Base-by-base conservation (phyloP, 2,888 invertebrate species). In the Cordylochernes scorpioides region DNA sequence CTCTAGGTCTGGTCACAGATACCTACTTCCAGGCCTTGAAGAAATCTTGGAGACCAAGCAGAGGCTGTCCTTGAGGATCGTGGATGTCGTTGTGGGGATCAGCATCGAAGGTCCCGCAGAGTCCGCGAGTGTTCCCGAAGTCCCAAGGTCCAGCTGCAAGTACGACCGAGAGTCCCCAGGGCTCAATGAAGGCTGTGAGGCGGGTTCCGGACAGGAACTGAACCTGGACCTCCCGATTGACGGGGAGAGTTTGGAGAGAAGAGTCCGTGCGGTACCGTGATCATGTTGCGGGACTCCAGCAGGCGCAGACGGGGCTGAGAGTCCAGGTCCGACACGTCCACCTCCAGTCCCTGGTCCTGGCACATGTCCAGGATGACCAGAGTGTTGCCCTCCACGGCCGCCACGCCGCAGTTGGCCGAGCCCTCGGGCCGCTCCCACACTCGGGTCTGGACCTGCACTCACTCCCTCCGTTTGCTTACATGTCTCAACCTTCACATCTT, bases 1-100 rank as follows among this genome's bases (percentile, higher is more conserved):
- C n/a, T n/a, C n/a, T n/a, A n/a, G n/a, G n/a, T n/a, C n/a, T n/a
- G n/a, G n/a, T n/a, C n/a, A n/a, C n/a, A n/a, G n/a, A n/a, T n/a
- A n/a, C 14, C 10, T 26, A 26, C 27, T 17, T 26, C 27, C 27
- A 26, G 17, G 17, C 15, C 15, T 6, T 26, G 17, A 26, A 12
- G 15, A 26, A 26, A 12, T 26, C 15, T 5, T 26, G 12, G 10
- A 26, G 13, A 14, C 13, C 12, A 10, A 4, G 7, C 12, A 26
- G 12, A 6, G 15, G 12, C 2, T 12, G 12, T 15, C 27, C 27
- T 12, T 26, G 12, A 6, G 5, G 15, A 15, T 26, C 27, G 15
- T 26, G 27, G 15, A 26, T 16, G 17, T 26, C 27, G 3, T 26
- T 26, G 8, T 15, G 10, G 12, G 12, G 12, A 15, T 12, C 12